Evolutionary conservation across 92 coral and sea anemone species (phyloP).

Genomic region (Parazoanthus atlanticus): DNA sequence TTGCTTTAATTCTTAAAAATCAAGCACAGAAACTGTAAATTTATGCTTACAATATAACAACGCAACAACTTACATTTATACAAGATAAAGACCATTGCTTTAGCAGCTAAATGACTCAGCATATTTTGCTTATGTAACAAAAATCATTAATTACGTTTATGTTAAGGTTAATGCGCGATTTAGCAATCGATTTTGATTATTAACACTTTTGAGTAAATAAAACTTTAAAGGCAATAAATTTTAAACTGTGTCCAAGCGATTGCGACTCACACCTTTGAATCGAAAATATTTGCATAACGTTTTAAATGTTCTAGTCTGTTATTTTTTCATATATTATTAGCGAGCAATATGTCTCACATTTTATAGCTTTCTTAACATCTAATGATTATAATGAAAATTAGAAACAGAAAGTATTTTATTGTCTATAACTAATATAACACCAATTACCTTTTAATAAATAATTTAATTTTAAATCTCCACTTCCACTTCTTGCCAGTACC

Average conservation of each 20-base stretch:
- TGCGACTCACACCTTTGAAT: neutral
- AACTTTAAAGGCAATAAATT: neutral
- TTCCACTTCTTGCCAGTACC: constrained; percentile 93
- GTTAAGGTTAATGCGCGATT: neutral
- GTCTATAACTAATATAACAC: neutral
- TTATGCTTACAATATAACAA: neutral
- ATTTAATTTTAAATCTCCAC: constrained; percentile 83
- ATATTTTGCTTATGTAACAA: neutral
- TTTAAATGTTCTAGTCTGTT: no score
- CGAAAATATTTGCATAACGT: no score
- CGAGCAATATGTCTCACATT: neutral
- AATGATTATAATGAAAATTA: neutral
- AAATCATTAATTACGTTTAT: neutral
- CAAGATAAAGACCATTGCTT: neutral
- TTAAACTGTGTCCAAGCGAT: neutral
- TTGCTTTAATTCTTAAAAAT: neutral
- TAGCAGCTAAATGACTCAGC: neutral
- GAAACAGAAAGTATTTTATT: neutral
- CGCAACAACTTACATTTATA: neutral
- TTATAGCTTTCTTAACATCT: neutral
- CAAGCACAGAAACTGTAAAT: neutral
- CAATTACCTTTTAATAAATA: constrained; percentile 77
- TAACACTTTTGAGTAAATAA: neutral
- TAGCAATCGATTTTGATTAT: neutral
- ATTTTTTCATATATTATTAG: neutral